Evolutionary conservation across 2,888 invertebrate species (phyloP).

Genomic region (Steinernema hermaphroditum): DNA sequence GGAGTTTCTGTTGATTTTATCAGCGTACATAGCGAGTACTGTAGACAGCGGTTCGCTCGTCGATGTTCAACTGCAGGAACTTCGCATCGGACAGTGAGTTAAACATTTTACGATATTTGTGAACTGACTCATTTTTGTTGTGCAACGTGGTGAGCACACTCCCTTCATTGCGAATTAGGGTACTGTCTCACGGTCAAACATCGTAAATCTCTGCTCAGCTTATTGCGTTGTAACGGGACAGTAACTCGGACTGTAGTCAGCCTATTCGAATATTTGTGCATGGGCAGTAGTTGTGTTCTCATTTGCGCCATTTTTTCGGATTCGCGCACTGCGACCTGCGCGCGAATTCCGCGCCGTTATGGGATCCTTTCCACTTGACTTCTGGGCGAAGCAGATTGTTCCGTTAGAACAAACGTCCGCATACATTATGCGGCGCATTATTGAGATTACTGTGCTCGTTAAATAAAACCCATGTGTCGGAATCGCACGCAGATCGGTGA

Average conservation of each 20-base stretch:
- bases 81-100: conserved; percentile 57
- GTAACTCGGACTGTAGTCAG: not conserved
- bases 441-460: conserved; percentile 24
- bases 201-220: conserved; percentile 29
- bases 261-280: conserved; percentile 1
- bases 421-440: conserved; percentile 2
- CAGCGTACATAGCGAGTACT: conserved; percentile 10
- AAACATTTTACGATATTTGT: conserved; percentile 23
- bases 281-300: not conserved
- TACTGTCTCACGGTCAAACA: conserved; percentile 22
- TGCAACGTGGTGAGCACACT: conserved; percentile 1
- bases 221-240: conserved; percentile 3
- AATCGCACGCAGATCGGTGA: not conserved
- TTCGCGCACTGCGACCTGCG: conserved; percentile 1
- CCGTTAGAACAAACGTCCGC: conserved; percentile 27
- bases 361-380: conserved; percentile 28
- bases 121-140: conserved; percentile 14
- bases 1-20: not conserved
- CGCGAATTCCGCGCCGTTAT: conserved; percentile 29
- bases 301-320: conserved; percentile 25
- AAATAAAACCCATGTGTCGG: conserved; percentile 27
- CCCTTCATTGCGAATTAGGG: conserved; percentile 21
- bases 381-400: conserved; percentile 14
- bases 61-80: conserved; percentile 56
- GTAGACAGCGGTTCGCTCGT: conserved; percentile 39